phyloP scores from a whole-genome alignment of 2,797 vertebrate species.

The Alosa sapidissima region DNA sequence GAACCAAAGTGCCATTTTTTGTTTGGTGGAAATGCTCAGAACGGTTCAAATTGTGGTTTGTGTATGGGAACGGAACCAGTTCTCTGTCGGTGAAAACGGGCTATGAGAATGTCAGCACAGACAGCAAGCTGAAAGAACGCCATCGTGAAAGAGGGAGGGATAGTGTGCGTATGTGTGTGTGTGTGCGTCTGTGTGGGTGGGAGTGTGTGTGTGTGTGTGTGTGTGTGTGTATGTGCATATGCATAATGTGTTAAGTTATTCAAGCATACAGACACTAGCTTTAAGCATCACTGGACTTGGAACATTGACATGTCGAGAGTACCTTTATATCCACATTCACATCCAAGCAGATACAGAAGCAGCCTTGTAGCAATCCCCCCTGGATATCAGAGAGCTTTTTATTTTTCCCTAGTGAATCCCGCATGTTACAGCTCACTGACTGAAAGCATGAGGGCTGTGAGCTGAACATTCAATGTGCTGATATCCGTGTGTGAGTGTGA shows the following conservation, averaged over 20 bases:
- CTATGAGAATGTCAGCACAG: neutral
- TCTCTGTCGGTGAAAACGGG: too few species aligned
- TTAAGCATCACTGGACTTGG: neutral
- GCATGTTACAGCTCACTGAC: conserved; percentile 41
- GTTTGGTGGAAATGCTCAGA: too few species aligned
- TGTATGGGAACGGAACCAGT: too few species aligned
- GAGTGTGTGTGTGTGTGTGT: neutral
- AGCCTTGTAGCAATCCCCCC: conserved; percentile 38
- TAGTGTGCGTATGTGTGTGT: neutral
- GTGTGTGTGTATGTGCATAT: neutral
- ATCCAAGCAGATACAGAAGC: neutral
- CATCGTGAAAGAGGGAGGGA: neutral
- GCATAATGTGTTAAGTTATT: neutral
- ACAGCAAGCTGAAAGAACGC: neutral
- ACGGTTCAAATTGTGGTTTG: too few species aligned
- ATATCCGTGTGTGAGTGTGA: neutral
- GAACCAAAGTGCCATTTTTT: too few species aligned
- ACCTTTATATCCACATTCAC: neutral
- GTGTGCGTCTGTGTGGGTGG: neutral
- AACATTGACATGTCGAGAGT: neutral
- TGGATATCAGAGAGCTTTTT: conserved; percentile 42
- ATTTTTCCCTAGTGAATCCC: conserved; percentile 35
- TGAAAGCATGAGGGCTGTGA: conserved; percentile 37
- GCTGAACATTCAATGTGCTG: conserved; percentile 31
- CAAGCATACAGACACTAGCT: neutral